Conservation (phyloP, 2,888 invertebrate genomes). For the Chaitophorus viminalis region DNA sequence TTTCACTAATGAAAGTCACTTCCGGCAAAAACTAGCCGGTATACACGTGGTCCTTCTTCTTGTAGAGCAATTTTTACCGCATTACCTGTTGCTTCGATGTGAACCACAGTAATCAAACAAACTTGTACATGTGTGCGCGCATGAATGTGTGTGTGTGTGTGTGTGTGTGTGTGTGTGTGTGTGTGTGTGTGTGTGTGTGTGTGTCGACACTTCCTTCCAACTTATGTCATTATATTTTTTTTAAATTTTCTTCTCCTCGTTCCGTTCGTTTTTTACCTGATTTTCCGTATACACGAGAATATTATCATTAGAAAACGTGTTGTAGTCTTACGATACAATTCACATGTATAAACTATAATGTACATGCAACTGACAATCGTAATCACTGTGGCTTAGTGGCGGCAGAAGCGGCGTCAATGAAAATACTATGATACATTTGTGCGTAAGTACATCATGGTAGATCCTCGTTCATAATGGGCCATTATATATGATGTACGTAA, state of each 20-base stretch:
- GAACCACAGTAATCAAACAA: slow-evolving; percentile 41
- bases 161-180: slow-evolving; percentile 1
- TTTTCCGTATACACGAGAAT: slow-evolving; percentile 33
- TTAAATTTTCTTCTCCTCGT: slow-evolving; percentile 28
- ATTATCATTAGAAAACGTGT: slow-evolving; percentile 35
- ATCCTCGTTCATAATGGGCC: slow-evolving; percentile 33
- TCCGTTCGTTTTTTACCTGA: slow-evolving; percentile 21
- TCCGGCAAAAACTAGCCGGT: slow-evolving; percentile 35
- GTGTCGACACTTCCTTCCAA: slow-evolving; percentile 47
- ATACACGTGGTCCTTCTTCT: slow-evolving; percentile 21
- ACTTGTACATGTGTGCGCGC: slow-evolving; percentile 14
- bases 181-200: slow-evolving; percentile 24
- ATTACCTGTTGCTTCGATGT: slow-evolving; percentile 34
- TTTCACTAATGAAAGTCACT: slow-evolving; percentile 57
- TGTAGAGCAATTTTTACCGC: slow-evolving; percentile 60
- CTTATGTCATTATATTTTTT: slow-evolving; percentile 40
- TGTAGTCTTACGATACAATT: not conserved
- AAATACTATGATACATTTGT: slow-evolving; percentile 8
- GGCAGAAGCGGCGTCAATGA: not conserved
- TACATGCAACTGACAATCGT: slow-evolving; percentile 4
- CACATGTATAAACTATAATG: not conserved
- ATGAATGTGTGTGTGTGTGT: slow-evolving; percentile 8
- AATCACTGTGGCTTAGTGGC: slow-evolving; percentile 33
- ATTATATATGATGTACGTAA: slow-evolving; percentile 5
- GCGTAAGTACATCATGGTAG: not conserved